Percentiles rank a stretch among this genome's conserved stretches.
phyloP scores from a whole-genome alignment of 2,113 vertebrate genomes.

The Excalfactoria chinensis region DNA sequence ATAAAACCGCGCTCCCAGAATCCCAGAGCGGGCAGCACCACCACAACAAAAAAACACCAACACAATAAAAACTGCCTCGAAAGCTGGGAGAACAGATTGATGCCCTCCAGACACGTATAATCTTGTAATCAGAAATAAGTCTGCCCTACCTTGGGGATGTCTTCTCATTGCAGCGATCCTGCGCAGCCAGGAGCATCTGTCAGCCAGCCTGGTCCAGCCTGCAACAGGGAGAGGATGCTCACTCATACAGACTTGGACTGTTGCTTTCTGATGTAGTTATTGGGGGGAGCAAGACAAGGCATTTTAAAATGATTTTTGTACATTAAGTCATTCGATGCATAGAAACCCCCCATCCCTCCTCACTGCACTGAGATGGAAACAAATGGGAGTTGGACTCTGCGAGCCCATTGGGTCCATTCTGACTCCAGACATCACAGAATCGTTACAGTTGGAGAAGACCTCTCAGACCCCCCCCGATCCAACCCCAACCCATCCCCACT shows the following conservation, averaged over 20 bases:
- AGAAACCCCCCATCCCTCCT: background rate
- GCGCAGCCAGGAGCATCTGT: accelerated
- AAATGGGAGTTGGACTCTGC: background rate
- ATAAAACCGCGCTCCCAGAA: background rate
- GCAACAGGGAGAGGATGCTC: background rate
- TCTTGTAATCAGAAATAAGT: too few relatives aligned
- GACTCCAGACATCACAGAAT: background rate
- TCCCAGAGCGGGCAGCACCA: accelerated
- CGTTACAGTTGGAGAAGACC: too few relatives aligned
- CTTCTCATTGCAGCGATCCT: background rate
- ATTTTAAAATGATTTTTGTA: background rate
- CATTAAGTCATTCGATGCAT: background rate
- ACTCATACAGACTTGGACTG: accelerated
- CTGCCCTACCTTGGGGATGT: background rate
- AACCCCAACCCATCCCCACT: too few relatives aligned
- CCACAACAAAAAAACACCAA: too few relatives aligned
- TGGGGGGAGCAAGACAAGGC: background rate
- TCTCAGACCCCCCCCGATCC: too few relatives aligned
- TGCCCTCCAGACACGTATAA: background rate
- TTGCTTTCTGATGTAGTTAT: background rate
- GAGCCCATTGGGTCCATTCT: background rate
- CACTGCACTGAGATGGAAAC: background rate
- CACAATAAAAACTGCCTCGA: background rate
- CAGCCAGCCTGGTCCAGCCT: background rate
- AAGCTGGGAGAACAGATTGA: background rate